A percentile compares a stretch with the other conserved stretches of the same genome.
Conservation (phyloP, 2,888 invertebrate species). For the Conistra vaccinii region DNA sequence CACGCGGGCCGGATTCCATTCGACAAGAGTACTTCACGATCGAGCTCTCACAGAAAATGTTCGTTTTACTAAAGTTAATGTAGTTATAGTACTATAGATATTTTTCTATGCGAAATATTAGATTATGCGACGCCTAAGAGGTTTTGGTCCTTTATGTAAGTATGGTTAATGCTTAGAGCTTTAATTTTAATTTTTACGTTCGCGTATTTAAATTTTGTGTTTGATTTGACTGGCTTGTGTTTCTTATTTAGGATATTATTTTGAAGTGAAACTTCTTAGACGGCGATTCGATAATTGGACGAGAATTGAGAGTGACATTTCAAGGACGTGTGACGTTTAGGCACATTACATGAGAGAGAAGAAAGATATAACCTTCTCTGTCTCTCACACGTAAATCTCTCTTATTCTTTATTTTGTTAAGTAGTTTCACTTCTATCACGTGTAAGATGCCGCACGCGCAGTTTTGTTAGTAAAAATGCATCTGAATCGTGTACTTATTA, state of each 20-base stretch:
- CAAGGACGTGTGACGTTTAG: no score
- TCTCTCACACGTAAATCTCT: no score
- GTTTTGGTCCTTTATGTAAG: conserved; percentile 76
- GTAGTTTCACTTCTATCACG: no score
- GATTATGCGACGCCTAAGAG: conserved; percentile 78
- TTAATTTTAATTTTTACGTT: conserved; percentile 47
- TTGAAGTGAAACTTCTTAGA: background rate
- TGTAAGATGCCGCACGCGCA: no score
- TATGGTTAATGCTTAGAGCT: conserved; percentile 60
- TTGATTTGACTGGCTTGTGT: conserved; percentile 42
- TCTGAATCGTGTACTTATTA: conserved; percentile 32
- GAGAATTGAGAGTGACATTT: no score
- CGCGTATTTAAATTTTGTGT: conserved; percentile 48
- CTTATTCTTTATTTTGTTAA: no score
- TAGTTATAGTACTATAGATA: conserved; percentile 76
- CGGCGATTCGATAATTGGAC: no score
- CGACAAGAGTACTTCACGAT: conserved; percentile 40
- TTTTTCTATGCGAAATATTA: conserved; percentile 81
- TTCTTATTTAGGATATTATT: conserved; percentile 34
- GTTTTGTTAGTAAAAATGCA: background rate
- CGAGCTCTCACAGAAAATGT: conserved; percentile 80
- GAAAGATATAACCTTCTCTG: no score
- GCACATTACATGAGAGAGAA: no score
- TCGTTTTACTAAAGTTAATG: conserved; percentile 74
- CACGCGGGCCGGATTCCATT: conserved; percentile 40